Conservation (phyloP, 53 echinoderm and acorn worm species). For the Antedon mediterranea region DNA sequence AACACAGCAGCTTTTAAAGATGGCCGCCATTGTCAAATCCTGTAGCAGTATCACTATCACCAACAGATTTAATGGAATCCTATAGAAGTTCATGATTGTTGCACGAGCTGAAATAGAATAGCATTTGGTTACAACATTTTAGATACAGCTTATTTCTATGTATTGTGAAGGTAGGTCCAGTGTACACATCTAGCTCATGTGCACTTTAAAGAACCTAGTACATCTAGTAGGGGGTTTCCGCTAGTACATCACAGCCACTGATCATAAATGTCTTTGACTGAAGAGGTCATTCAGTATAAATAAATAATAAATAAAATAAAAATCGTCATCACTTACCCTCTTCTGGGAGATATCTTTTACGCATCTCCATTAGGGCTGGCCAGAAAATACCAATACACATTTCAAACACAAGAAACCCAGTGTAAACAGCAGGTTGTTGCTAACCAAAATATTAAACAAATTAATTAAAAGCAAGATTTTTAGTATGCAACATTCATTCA, state of each 20-base stretch:
- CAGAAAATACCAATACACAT: constrained; percentile 39
- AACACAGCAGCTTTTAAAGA: constrained; percentile 26
- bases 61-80: constrained; percentile 39
- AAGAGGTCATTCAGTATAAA: no score
- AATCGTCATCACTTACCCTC: constrained; percentile 8
- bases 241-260: no score
- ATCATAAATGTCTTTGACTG: no score
- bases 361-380: constrained; percentile 35
- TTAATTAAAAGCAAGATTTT: neutral
- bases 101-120: constrained; percentile 35
- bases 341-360: constrained; percentile 35
- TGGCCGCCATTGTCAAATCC: constrained; percentile 27
- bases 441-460: constrained; percentile 1
- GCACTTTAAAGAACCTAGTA: no score
- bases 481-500: no score
- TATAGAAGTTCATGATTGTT: constrained; percentile 44
- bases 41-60: constrained; percentile 40
- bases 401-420: constrained; percentile 38
- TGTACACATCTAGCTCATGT: no score
- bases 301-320: no score
- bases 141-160: no score
- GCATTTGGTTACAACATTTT: no score
- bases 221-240: no score
- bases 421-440: constrained; percentile 18
- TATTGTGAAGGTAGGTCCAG: no score